Conservation (phyloP, 2,888 invertebrate genomes). For the Schizaphis graminum region DNA sequence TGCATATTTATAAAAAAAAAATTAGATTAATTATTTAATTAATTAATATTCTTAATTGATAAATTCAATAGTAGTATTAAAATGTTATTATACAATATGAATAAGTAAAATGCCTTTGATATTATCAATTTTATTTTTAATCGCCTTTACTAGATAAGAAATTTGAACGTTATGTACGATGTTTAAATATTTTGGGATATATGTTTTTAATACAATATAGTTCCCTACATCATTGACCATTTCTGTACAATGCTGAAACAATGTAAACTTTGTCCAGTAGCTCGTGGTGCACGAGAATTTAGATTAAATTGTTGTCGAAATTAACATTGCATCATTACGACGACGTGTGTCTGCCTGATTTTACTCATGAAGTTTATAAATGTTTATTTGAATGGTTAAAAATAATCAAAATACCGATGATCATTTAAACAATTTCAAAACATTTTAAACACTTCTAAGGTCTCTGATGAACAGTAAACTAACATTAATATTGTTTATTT, state of each 20-base stretch:
- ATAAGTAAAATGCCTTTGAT: background rate
- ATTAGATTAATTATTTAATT: background rate
- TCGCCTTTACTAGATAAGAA: background rate
- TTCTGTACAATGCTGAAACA: background rate
- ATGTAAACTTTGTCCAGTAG: background rate
- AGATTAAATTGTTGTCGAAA: constrained; percentile 13
- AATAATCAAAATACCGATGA: background rate
- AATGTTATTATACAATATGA: background rate
- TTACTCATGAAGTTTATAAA: background rate
- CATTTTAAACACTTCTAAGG: background rate
- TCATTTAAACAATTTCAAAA: background rate
- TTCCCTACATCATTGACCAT: background rate
- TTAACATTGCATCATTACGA: background rate
- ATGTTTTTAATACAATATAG: constrained; percentile 11
- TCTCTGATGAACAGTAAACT: background rate
- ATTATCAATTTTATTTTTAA: background rate
- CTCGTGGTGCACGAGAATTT: background rate
- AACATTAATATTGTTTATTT: background rate
- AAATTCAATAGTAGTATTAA: background rate
- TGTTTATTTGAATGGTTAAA: background rate
- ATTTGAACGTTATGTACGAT: background rate
- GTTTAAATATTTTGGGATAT: background rate
- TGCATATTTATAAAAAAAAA: background rate
- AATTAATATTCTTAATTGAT: background rate
- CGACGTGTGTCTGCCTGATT: background rate